Conservation (phyloP, 2,888 invertebrate species). For the Philhelius pedissequus region DNA sequence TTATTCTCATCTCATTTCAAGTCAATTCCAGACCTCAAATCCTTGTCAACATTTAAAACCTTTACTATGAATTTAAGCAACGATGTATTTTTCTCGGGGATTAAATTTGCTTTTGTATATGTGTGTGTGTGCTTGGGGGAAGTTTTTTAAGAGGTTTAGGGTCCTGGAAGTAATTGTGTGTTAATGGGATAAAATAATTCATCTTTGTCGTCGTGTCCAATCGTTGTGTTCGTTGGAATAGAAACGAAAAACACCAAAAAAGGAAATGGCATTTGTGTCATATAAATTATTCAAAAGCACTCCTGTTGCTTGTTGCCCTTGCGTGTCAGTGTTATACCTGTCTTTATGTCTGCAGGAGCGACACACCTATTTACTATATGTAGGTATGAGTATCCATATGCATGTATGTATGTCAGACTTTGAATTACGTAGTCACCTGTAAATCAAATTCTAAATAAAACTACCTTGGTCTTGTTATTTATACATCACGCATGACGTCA, state of each 20-base stretch:
- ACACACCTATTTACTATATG: no score
- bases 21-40: conserved; percentile 2
- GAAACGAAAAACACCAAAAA: neutral
- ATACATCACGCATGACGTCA: neutral
- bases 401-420: neutral
- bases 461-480: neutral
- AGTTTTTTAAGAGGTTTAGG: neutral
- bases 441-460: conserved; percentile 3
- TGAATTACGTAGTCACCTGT: neutral
- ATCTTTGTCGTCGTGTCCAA: neutral
- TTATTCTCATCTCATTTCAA: neutral
- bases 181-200: conserved; percentile 12
- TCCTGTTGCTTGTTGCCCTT: conserved; percentile 13
- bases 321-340: neutral
- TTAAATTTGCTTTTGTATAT: neutral
- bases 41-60: neutral
- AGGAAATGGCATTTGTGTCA: neutral
- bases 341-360: neutral
- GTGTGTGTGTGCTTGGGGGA: neutral
- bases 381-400: no score
- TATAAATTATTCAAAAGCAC: neutral
- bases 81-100: neutral
- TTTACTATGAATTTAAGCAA: neutral
- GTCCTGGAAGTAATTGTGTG: neutral
- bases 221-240: neutral